phyloP scores from a whole-genome alignment of 2,113 vertebrate species.

The Hystrix cristata region DNA sequence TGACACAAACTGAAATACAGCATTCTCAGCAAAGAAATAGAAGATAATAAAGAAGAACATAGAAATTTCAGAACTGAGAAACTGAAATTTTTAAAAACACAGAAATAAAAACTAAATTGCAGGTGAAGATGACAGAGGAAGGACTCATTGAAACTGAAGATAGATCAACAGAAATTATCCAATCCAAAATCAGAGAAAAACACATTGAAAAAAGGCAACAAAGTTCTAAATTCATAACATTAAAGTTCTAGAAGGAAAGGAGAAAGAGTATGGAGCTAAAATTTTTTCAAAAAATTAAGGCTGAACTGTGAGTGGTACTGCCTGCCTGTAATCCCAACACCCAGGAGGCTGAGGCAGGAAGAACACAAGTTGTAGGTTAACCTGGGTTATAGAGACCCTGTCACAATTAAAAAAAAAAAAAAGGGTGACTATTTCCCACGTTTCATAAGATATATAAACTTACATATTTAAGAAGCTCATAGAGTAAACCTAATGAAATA shows the following conservation, averaged over 20 bases:
- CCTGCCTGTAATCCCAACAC: neutral
- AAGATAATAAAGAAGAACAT: neutral
- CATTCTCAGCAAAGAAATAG: neutral
- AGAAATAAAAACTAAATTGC: neutral
- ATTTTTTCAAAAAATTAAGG: neutral
- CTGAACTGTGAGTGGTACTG: neutral
- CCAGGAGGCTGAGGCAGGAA: neutral
- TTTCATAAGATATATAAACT: neutral
- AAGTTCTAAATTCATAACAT: neutral
- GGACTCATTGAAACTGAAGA: neutral
- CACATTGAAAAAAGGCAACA: neutral
- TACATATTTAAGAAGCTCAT: neutral
- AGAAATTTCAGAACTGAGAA: conserved; percentile 45
- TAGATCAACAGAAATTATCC: neutral
- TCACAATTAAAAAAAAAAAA: neutral
- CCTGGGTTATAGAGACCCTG: neutral
- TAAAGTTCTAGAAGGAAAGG: neutral
- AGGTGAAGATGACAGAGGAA: neutral
- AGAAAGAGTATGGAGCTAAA: neutral
- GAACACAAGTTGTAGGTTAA: neutral
- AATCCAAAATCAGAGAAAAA: neutral
- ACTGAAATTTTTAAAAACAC: conserved; percentile 21
- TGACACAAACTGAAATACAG: neutral
- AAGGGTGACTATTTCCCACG: neutral
- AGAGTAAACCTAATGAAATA: neutral